phyloP scores from a whole-genome alignment of 2,113 vertebrate genomes.

The Alces alces region DNA sequence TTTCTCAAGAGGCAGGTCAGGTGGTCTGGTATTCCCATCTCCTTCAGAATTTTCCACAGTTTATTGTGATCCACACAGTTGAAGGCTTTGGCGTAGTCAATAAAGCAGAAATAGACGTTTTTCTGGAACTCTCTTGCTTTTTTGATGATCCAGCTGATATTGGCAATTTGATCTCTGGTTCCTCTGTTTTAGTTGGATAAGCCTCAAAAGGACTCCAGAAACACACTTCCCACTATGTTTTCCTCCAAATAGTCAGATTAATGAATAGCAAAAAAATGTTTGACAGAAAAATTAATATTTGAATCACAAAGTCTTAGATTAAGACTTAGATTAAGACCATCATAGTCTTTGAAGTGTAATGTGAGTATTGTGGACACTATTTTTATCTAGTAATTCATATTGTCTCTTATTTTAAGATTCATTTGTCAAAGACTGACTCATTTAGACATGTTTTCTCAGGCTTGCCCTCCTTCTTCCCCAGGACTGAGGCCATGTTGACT shows the following conservation, averaged over 20 bases:
- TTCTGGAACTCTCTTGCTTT: no score
- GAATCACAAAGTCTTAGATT: not conserved
- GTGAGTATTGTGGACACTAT: not conserved
- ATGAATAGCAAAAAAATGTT: not conserved
- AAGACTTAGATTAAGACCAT: constrained; percentile 16
- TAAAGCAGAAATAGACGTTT: no score
- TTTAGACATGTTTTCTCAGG: not conserved
- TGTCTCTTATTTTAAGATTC: not conserved
- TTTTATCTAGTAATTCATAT: constrained; percentile 40
- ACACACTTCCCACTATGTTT: not conserved
- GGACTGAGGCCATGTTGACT: not conserved
- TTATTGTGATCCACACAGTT: no score
- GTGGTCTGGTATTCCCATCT: no score
- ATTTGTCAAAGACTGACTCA: not conserved
- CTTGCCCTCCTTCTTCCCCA: not conserved
- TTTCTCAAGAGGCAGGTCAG: no score
- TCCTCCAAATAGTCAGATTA: not conserved
- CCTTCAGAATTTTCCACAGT: no score
- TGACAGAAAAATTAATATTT: constrained; percentile 47
- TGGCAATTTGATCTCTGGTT: no score
- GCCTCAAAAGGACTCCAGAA: not conserved
- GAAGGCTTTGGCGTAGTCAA: no score
- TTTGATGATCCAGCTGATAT: no score
- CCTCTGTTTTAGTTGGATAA: not conserved
- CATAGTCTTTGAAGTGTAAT: constrained; percentile 22